Conservation (phyloP, 2,888 invertebrate species). For the Gastracanthus pulcherrimus region DNA sequence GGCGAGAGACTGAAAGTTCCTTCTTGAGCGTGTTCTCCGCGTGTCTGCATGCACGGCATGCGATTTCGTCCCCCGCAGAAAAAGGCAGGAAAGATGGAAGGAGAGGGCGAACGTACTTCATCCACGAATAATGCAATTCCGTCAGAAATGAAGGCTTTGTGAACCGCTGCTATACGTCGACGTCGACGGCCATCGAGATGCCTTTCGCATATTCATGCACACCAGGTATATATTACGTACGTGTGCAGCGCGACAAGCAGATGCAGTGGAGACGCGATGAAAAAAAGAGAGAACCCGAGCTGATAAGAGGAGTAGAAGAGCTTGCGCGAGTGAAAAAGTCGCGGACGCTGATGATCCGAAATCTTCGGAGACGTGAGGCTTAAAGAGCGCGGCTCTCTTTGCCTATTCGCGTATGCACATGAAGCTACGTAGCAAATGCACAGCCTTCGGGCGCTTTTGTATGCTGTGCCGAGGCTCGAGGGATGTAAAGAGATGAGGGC, state of each 20-base stretch:
- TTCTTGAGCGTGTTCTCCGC: not conserved
- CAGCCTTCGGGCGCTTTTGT: not conserved
- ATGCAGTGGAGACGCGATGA: not conserved
- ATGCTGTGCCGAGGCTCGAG: not conserved
- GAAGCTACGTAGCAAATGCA: no score
- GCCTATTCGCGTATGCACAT: no score
- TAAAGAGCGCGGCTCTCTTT: no score
- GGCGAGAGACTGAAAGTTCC: not conserved
- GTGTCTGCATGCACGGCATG: not conserved
- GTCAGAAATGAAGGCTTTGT: slow-evolving; percentile 7
- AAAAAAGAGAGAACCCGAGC: not conserved
- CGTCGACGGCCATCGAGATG: slow-evolving; percentile 10
- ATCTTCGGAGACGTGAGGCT: no score
- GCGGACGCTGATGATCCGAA: no score
- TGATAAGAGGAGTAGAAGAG: not conserved
- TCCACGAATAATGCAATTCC: slow-evolving; percentile 30
- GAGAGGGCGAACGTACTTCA: slow-evolving; percentile 2
- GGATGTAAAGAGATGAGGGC: not conserved
- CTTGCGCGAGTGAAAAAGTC: no score
- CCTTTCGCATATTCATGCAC: slow-evolving; percentile 15
- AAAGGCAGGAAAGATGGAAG: not conserved
- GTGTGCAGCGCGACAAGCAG: not conserved
- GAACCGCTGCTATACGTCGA: not conserved
- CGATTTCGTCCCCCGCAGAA: no score
- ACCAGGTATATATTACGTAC: no score